Evolutionary conservation across 1,140 invertebrate species (phyloP).

Genomic region (Drosophila insularis): DNA sequence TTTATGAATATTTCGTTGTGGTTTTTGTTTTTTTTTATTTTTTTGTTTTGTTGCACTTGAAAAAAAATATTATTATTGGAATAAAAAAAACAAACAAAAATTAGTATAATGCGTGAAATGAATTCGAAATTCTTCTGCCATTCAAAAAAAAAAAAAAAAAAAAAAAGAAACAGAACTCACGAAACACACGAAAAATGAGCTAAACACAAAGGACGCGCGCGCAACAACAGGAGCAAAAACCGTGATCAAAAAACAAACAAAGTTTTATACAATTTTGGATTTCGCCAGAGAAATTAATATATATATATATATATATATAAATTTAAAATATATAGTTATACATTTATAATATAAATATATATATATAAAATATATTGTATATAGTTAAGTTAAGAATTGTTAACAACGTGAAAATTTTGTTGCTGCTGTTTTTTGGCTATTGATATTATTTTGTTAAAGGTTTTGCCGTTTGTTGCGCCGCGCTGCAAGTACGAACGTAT

Average conservation of each 20-base stretch:
- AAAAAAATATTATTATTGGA: background rate
- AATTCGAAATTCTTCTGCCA: slow-evolving; percentile 30
- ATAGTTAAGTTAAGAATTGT: background rate
- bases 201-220: slow-evolving; percentile 39
- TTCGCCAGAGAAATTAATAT: background rate
- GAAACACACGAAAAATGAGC: slow-evolving; percentile 27
- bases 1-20: background rate
- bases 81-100: background rate
- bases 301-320: background rate
- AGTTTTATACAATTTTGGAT: slow-evolving; percentile 9
- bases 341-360: background rate
- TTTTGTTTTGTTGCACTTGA: background rate
- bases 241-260: background rate
- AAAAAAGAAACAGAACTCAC: slow-evolving; percentile 25
- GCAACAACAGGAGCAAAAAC: slow-evolving; percentile 40
- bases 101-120: too few relatives aligned
- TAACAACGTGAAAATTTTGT: background rate
- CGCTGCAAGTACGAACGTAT: slow-evolving; percentile 79
- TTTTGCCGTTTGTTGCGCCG: slow-evolving; percentile 35
- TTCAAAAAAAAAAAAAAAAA: slow-evolving; percentile 43
- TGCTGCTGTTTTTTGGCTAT: slow-evolving; percentile 4
- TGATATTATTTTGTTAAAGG: background rate
- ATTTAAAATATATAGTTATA: background rate
- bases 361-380: background rate
- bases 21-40: too few relatives aligned